phyloP scores from a whole-genome alignment of 2,888 invertebrate species.

The Micoletzkya japonica region DNA sequence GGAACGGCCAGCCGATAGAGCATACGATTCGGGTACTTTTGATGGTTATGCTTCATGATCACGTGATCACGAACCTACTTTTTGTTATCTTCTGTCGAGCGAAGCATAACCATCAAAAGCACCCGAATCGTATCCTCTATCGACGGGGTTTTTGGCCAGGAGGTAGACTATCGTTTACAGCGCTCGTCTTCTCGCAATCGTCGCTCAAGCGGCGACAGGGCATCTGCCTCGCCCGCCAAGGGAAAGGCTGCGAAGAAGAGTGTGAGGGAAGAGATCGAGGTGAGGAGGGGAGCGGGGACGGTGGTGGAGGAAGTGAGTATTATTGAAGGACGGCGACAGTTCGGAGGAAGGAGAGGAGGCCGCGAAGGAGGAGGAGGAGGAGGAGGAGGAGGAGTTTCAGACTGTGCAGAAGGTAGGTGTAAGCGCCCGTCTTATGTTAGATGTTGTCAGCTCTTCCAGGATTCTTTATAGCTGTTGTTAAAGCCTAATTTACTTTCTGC shows the following conservation, averaged over 20 bases:
- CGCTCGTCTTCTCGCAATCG: constrained; percentile 8
- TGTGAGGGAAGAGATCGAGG: constrained; percentile 21
- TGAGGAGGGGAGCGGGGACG: neutral
- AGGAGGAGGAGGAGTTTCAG: constrained; percentile 3
- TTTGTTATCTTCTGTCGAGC: too few species aligned
- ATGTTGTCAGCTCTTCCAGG: neutral
- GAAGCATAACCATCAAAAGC: too few species aligned
- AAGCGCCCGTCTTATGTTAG: neutral
- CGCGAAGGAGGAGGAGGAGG: constrained; percentile 24
- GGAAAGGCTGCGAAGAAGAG: constrained; percentile 10
- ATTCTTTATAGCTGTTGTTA: neutral
- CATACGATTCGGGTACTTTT: neutral
- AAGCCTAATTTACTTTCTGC: neutral
- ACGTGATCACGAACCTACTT: too few species aligned
- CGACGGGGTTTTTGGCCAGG: neutral
- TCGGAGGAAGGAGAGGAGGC: neutral
- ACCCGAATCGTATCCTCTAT: neutral
- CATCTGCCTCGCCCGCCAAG: neutral
- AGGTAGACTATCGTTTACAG: neutral
- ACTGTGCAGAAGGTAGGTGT: neutral
- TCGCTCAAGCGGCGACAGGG: neutral
- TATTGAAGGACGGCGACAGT: constrained; percentile 1
- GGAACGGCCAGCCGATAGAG: constrained; percentile 26
- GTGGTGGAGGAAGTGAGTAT: neutral
- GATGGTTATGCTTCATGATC: neutral